phyloP scores from a whole-genome alignment of 2,797 vertebrate genomes.

The Hydrolagus colliei region DNA sequence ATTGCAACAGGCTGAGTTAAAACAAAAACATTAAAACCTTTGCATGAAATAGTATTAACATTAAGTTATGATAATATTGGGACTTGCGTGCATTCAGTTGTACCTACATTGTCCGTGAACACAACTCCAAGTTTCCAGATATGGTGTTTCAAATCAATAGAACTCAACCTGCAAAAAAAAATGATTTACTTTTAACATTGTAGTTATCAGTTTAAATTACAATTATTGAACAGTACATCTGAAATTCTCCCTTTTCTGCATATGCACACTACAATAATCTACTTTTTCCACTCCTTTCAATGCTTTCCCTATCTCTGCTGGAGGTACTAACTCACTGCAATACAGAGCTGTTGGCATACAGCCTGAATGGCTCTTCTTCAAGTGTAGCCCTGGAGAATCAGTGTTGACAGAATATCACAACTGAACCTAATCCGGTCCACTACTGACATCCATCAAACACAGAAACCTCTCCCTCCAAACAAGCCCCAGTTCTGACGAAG shows the following conservation, averaged over 20 bases:
- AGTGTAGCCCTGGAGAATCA: too few relatives aligned
- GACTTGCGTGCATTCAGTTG: background rate
- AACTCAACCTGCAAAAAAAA: conserved; percentile 74
- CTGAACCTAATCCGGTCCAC: too few relatives aligned
- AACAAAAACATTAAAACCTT: background rate
- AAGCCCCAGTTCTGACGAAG: too few relatives aligned
- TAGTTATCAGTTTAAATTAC: background rate
- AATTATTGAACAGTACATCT: background rate
- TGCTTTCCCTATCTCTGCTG: too few relatives aligned
- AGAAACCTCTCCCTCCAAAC: too few relatives aligned
- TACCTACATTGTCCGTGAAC: conserved; percentile 95
- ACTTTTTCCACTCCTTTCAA: too few relatives aligned
- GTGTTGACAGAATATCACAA: too few relatives aligned
- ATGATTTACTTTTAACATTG: background rate
- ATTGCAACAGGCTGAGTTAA: background rate
- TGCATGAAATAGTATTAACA: background rate
- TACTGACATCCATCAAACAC: too few relatives aligned
- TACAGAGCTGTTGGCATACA: too few relatives aligned
- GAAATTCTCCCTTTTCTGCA: background rate
- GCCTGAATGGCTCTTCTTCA: too few relatives aligned
- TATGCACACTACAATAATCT: too few relatives aligned
- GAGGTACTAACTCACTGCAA: too few relatives aligned
- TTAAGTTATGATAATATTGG: background rate
- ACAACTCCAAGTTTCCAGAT: conserved; percentile 96
- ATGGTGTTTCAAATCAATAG: conserved; percentile 93